These are phyloP conservation scores for Phaethon lepturus DNA, from an alignment of 2,113 vertebrate species.

Conservation along the genomic window DNA sequence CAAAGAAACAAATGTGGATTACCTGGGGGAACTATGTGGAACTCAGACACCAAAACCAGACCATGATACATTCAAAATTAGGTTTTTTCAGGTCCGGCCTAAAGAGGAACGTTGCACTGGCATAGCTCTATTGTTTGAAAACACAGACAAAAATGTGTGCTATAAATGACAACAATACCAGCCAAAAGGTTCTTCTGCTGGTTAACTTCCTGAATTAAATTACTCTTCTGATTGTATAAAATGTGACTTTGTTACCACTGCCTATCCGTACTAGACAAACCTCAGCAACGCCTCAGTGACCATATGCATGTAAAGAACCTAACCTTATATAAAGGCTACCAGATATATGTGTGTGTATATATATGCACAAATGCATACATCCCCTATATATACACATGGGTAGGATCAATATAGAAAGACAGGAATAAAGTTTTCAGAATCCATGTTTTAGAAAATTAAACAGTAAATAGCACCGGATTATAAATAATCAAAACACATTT, in stretches of 20 bases:
- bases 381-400: not conserved
- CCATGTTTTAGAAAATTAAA: not conserved
- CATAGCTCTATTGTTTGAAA: not conserved
- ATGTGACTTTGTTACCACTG: not conserved
- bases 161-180: not conserved
- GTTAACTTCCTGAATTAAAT: not conserved
- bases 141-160: not conserved
- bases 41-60: not conserved
- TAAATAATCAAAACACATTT: not conserved
- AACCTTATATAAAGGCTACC: not conserved
- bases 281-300: not conserved
- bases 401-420: not conserved
- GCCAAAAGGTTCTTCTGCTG: not conserved
- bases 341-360: no score
- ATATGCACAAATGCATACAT: not conserved
- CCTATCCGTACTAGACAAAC: not conserved
- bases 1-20: not conserved
- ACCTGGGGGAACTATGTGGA: not conserved
- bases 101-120: not conserved
- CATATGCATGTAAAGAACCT: not conserved
- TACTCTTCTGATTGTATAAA: not conserved
- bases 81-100: not conserved
- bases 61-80: not conserved
- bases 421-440: not conserved
- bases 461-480: not conserved